phyloP scores from a whole-genome alignment of 2,888 invertebrate species.

The Cataglyphis cursor region DNA sequence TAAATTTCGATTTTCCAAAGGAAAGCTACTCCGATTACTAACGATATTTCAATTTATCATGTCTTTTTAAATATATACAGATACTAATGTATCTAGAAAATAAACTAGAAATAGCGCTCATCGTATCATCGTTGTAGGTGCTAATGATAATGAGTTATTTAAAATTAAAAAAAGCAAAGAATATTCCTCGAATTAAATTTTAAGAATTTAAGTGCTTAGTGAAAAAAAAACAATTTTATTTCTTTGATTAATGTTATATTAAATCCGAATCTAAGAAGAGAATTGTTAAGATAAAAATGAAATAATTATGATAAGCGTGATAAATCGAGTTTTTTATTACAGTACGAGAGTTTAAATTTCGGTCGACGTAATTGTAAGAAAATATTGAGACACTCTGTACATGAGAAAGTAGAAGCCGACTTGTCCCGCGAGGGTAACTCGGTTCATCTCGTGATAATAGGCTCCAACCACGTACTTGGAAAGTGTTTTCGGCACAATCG shows the following conservation, averaged over 20 bases:
- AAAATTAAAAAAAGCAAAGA: not conserved
- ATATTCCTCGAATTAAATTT: not conserved
- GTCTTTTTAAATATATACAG: not conserved
- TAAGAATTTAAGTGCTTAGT: not conserved
- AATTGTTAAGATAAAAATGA: not conserved
- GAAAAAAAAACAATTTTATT: not conserved
- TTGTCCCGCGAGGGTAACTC: conserved; percentile 32
- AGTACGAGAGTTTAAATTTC: too few relatives aligned
- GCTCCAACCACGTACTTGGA: conserved; percentile 18
- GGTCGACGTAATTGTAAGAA: conserved; percentile 2
- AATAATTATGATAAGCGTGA: not conserved
- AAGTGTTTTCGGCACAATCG: conserved; percentile 25
- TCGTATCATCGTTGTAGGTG: not conserved
- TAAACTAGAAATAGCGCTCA: not conserved
- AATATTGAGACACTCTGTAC: conserved; percentile 24
- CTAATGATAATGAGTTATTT: not conserved
- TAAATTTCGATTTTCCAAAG: not conserved
- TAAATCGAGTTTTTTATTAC: not conserved
- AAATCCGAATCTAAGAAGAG: not conserved
- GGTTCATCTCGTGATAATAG: conserved; percentile 36
- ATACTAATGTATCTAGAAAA: not conserved
- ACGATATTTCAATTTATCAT: not conserved
- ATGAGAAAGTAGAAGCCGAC: conserved; percentile 20
- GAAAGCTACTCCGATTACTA: not conserved
- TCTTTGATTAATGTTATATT: not conserved